A percentile compares a stretch with the other conserved stretches of the same genome.
Evolutionary conservation across 2,113 vertebrate genomes (phyloP).

Genomic region (Sinosuthora webbiana): DNA sequence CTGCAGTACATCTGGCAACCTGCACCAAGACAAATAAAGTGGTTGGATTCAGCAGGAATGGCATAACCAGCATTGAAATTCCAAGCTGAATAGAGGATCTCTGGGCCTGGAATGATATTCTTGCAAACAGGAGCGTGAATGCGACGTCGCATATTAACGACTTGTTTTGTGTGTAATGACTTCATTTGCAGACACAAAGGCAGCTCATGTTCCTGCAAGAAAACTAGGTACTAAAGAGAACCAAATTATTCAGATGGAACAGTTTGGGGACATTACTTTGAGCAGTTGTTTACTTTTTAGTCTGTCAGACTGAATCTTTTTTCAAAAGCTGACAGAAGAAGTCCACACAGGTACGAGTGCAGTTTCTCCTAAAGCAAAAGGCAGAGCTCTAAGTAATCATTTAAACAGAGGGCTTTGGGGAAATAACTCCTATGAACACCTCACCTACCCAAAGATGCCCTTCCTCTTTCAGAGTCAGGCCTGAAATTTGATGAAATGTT

Average conservation of each 20-base stretch:
- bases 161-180: neutral
- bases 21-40: neutral
- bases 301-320: neutral
- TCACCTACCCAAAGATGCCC: neutral
- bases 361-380: neutral
- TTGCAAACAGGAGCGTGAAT: neutral
- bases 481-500: neutral
- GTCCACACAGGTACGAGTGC: neutral
- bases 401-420: neutral
- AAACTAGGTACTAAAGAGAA: neutral
- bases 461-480: neutral
- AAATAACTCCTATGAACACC: neutral
- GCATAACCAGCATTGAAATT: neutral
- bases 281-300: neutral
- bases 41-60: neutral
- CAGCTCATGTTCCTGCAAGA: neutral
- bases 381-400: neutral
- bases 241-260: neutral
- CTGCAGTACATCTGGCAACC: conserved; percentile 14
- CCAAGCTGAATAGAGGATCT: neutral
- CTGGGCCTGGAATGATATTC: neutral
- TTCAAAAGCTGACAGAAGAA: neutral
- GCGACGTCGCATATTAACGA: neutral
- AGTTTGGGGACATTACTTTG: neutral
- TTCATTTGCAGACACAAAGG: conserved; percentile 15